These are phyloP conservation scores for Odontocerum albicorne DNA, from an alignment of 2,888 invertebrate species.

Conservation along the genomic window DNA sequence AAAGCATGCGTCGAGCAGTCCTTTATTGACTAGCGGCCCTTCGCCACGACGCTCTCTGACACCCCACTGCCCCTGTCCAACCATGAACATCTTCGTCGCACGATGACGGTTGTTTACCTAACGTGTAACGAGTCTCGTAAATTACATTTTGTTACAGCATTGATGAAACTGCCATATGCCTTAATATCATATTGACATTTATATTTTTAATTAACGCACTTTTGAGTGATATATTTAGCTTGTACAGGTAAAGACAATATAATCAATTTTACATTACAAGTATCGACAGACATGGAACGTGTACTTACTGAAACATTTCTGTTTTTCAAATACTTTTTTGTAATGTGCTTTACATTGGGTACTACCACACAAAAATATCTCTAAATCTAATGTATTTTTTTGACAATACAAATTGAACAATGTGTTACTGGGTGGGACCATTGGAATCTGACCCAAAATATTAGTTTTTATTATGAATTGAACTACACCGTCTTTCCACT, in stretches of 20 bases:
- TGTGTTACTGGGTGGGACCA: too few species aligned
- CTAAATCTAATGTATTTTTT: too few species aligned
- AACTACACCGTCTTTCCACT: too few species aligned
- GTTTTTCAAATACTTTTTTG: background rate
- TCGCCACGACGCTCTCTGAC: background rate
- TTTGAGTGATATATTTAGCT: slow-evolving; percentile 6
- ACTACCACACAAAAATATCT: too few species aligned
- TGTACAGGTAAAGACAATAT: slow-evolving; percentile 1
- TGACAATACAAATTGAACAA: too few species aligned
- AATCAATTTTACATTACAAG: slow-evolving; percentile 3
- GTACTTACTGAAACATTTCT: background rate
- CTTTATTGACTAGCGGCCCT: slow-evolving; percentile 82
- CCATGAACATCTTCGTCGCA: background rate
- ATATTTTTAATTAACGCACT: slow-evolving; percentile 8
- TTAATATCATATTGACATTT: slow-evolving; percentile 15
- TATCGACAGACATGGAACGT: background rate
- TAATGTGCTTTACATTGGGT: background rate
- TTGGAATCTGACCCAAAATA: too few species aligned
- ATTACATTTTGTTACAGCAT: slow-evolving; percentile 1
- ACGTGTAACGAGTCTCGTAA: background rate
- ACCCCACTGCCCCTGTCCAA: background rate
- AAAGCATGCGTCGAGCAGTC: slow-evolving; percentile 99
- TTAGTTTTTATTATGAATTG: too few species aligned
- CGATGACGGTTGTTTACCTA: background rate
- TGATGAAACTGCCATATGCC: slow-evolving; percentile 31